These are phyloP conservation scores for Polyommatus iphigenia DNA, from an alignment of 2,888 invertebrate genomes.

Conservation along the genomic window DNA sequence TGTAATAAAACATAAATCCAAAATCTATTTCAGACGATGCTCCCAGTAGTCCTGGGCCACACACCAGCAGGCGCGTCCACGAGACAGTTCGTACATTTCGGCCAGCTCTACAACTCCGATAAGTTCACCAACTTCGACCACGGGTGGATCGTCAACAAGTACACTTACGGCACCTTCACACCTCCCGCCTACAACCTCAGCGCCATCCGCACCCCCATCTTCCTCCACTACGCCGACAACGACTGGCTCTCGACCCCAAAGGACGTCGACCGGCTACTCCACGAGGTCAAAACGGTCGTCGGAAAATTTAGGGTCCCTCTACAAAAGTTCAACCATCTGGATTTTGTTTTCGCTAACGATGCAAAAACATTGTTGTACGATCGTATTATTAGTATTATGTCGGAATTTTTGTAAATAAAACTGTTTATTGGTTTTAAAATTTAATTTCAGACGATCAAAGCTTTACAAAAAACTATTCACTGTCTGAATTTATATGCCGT, in stretches of 20 bases:
- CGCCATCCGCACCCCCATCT: slow-evolving; percentile 69
- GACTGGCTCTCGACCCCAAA: slow-evolving; percentile 73
- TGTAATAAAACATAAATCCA: background rate
- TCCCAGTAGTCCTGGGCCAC: slow-evolving; percentile 73
- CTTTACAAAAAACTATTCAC: slow-evolving; percentile 35
- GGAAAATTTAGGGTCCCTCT: slow-evolving; percentile 73
- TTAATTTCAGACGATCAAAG: slow-evolving; percentile 38
- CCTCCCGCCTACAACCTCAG: slow-evolving; percentile 76
- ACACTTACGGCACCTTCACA: slow-evolving; percentile 65
- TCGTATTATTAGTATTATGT: slow-evolving; percentile 69
- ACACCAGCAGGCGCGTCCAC: slow-evolving; percentile 76
- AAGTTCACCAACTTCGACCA: slow-evolving; percentile 77
- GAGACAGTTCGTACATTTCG: slow-evolving; percentile 74
- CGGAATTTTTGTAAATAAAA: slow-evolving; percentile 53
- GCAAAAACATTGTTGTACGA: slow-evolving; percentile 81
- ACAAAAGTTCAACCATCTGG: slow-evolving; percentile 77
- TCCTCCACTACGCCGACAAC: slow-evolving; percentile 74
- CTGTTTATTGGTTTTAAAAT: background rate
- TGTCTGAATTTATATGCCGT: background rate
- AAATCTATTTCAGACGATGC: slow-evolving; percentile 66
- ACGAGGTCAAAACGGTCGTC: slow-evolving; percentile 62
- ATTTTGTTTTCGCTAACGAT: slow-evolving; percentile 80
- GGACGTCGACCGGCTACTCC: slow-evolving; percentile 67
- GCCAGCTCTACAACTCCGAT: slow-evolving; percentile 67
- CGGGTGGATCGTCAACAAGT: slow-evolving; percentile 64